phyloP scores from a whole-genome alignment of 2,888 invertebrate species.

The Beris morrisii region DNA sequence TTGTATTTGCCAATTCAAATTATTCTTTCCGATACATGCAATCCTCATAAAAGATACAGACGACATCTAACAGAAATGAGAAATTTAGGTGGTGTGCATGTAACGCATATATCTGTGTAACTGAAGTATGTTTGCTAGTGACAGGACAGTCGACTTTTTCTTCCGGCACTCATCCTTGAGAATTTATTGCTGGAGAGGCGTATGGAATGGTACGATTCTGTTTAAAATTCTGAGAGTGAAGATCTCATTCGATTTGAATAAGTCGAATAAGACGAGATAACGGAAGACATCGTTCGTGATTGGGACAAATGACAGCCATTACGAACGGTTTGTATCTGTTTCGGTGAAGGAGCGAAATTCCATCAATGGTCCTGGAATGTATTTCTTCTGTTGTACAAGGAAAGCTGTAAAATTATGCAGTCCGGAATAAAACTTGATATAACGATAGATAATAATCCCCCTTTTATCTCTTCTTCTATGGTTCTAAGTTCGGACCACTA shows the following conservation, averaged over 20 bases:
- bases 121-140: constrained; percentile 19
- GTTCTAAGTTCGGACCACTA: too few species aligned
- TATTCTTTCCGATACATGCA: constrained; percentile 34
- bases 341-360: neutral
- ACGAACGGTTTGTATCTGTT: constrained; percentile 28
- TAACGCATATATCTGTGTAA: neutral
- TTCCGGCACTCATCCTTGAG: constrained; percentile 8
- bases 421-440: too few species aligned
- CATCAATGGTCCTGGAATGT: too few species aligned
- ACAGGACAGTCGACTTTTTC: constrained; percentile 21
- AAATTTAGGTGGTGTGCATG: neutral
- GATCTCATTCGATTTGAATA: constrained; percentile 30
- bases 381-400: too few species aligned
- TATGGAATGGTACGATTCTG: constrained; percentile 1
- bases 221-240: constrained; percentile 31
- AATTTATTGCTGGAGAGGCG: constrained; percentile 11
- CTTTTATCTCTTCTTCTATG: too few species aligned
- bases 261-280: constrained; percentile 29
- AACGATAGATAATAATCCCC: too few species aligned
- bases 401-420: too few species aligned
- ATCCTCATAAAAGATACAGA: constrained; percentile 26
- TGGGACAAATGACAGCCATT: constrained; percentile 24
- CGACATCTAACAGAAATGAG: constrained; percentile 20
- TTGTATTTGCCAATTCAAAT: constrained; percentile 32
- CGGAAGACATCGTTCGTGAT: constrained; percentile 27